Conservation (phyloP, 1,140 invertebrate genomes). For the Lepidurus couesii region DNA sequence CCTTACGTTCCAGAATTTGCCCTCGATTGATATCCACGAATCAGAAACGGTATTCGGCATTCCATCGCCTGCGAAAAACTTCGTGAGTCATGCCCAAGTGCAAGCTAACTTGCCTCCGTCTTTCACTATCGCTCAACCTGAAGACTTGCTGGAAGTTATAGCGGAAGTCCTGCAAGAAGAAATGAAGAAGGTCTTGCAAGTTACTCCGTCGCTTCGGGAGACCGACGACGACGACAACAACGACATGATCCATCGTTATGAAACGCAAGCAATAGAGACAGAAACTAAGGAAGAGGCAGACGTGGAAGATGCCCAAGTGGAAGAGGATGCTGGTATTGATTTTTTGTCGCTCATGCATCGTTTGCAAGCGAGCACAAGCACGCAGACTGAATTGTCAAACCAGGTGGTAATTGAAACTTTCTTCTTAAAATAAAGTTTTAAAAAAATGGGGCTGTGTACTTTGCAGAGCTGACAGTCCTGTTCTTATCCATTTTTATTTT, state of each 20-base stretch:
- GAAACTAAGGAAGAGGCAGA: background rate
- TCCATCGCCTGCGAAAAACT: background rate
- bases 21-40: background rate
- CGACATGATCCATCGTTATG: background rate
- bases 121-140: background rate
- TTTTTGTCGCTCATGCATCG: background rate
- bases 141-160: background rate
- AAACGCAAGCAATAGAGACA: background rate
- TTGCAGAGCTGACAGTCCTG: no score
- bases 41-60: background rate
- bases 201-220: background rate
- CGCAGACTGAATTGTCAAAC: background rate
- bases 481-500: background rate
- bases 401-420: background rate
- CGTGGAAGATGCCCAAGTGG: background rate
- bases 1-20: background rate
- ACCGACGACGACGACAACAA: background rate
- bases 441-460: no score
- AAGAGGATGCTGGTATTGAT: slow-evolving; percentile 11
- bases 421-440: no score
- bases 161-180: background rate
- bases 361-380: background rate
- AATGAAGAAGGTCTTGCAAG: background rate
- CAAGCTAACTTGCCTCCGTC: background rate
- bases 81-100: background rate